Evolutionary conservation across 1,140 invertebrate species (phyloP).

Genomic region (Mesaphorura yosii): DNA sequence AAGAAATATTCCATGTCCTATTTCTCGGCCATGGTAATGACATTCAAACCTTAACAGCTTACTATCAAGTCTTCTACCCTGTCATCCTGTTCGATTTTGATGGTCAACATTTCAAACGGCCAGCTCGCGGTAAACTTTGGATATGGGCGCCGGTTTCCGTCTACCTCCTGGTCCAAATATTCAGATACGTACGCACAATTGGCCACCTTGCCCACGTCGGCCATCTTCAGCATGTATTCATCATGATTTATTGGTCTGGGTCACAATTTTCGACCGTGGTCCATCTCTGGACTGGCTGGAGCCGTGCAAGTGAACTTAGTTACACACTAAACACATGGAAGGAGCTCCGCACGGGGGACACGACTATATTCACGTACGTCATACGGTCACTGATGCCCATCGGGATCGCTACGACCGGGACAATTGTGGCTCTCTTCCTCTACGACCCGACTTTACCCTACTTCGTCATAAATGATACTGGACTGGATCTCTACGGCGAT

Average conservation of each 20-base stretch:
- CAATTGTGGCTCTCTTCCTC: too few relatives aligned
- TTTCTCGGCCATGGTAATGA: neutral
- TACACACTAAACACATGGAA: neutral
- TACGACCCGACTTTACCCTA: too few relatives aligned
- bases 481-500: neutral
- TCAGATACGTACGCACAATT: neutral
- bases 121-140: neutral
- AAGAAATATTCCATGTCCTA: too few relatives aligned
- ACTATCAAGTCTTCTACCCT: neutral
- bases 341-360: neutral
- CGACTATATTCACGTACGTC: neutral
- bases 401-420: neutral
- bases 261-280: neutral
- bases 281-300: neutral
- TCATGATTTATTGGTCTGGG: neutral
- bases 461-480: too few relatives aligned
- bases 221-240: neutral
- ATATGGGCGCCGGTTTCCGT: neutral
- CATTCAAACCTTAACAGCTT: neutral
- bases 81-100: neutral
- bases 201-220: neutral
- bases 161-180: neutral
- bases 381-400: neutral
- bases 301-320: neutral
- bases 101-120: neutral